Percentiles rank a stretch among this genome's conserved stretches.
phyloP scores from a whole-genome alignment of 2,888 invertebrate genomes.

The Sabatieria punctata region DNA sequence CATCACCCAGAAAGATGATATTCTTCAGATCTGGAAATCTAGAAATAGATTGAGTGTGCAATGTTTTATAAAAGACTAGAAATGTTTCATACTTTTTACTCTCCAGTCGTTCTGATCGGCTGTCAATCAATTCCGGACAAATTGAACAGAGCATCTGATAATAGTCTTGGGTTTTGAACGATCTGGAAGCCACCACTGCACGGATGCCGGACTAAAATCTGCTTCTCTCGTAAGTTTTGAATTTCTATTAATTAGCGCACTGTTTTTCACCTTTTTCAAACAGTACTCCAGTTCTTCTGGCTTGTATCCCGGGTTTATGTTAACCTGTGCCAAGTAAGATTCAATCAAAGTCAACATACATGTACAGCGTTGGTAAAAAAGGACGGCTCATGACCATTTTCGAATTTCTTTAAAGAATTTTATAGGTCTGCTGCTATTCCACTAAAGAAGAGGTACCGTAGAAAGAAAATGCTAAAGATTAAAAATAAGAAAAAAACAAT shows the following conservation, averaged over 20 bases:
- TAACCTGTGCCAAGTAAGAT: too few relatives aligned
- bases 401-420: too few relatives aligned
- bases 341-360: too few relatives aligned
- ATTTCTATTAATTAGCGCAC: background rate
- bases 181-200: conserved; percentile 47
- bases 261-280: conserved; percentile 44
- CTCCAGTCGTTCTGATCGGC: background rate
- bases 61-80: too few relatives aligned
- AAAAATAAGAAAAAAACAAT: too few relatives aligned
- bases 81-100: conserved; percentile 10
- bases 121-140: too few relatives aligned
- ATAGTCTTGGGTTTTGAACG: conserved; percentile 49
- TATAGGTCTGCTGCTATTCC: too few relatives aligned
- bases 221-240: background rate
- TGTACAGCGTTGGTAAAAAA: too few relatives aligned
- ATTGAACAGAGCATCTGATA: conserved; percentile 49
- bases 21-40: conserved; percentile 37
- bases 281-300: conserved; percentile 52
- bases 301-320: conserved; percentile 56
- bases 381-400: too few relatives aligned
- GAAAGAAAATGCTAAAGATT: too few relatives aligned
- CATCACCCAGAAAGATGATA: conserved; percentile 47
- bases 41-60: too few relatives aligned
- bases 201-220: conserved; percentile 41
- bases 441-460: too few relatives aligned